These are phyloP conservation scores for Digitonthophagus gazella DNA, from an alignment of 2,888 invertebrate species.

Conservation along the genomic window DNA sequence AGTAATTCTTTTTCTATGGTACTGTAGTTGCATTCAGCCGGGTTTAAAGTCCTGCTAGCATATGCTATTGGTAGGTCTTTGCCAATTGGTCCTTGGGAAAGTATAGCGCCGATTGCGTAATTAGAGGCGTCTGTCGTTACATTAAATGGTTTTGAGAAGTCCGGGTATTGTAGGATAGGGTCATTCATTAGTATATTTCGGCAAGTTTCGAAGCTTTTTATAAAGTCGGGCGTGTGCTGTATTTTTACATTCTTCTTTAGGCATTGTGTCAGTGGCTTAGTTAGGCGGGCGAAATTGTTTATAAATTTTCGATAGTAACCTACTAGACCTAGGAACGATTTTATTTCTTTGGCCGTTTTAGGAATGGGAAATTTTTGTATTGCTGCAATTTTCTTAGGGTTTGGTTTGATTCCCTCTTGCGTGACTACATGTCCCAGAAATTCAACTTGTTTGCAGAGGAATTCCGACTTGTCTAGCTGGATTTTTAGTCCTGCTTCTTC, in stretches of 20 bases:
- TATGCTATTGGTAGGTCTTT: slow-evolving; percentile 44
- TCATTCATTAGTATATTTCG: slow-evolving; percentile 24
- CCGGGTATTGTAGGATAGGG: slow-evolving; percentile 32
- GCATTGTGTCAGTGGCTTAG: slow-evolving; percentile 27
- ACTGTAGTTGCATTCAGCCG: slow-evolving; percentile 42
- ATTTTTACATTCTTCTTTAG: slow-evolving; percentile 30
- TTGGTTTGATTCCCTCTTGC: slow-evolving; percentile 27
- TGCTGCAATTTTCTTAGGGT: slow-evolving; percentile 21
- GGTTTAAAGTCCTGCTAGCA: slow-evolving; percentile 40
- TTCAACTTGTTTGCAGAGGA: too few relatives aligned
- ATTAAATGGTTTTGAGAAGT: slow-evolving; percentile 36
- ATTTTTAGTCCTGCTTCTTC: too few relatives aligned
- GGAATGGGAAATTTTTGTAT: slow-evolving; percentile 22
- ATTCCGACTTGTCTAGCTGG: too few relatives aligned
- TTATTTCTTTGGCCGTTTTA: slow-evolving; percentile 22
- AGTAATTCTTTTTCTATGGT: slow-evolving; percentile 45
- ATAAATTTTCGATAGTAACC: slow-evolving; percentile 14
- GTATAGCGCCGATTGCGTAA: slow-evolving; percentile 37
- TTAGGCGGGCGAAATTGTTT: slow-evolving; percentile 7
- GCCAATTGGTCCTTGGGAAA: slow-evolving; percentile 38
- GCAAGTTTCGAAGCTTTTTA: slow-evolving; percentile 27
- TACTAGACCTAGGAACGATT: slow-evolving; percentile 19
- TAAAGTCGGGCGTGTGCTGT: slow-evolving; percentile 1
- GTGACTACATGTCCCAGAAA: slow-evolving; percentile 27
- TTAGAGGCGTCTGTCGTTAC: slow-evolving; percentile 44